Percentiles rank a stretch among this genome's conserved stretches.
phyloP scores from a whole-genome alignment of 1,140 invertebrate species.

The Drosophila tsacasi region DNA sequence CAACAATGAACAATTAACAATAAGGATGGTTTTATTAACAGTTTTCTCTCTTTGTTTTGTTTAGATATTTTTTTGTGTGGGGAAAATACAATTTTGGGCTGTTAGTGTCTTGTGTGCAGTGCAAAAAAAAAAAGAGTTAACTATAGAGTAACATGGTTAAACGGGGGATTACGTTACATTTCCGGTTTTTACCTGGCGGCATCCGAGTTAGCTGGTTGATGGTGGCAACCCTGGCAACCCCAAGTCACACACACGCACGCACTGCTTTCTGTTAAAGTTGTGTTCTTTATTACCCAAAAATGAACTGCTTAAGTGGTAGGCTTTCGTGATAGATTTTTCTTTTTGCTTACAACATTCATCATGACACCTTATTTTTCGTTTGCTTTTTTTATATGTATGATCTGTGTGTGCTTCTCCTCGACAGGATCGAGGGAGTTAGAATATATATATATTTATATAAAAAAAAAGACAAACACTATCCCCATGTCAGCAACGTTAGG shows the following conservation, averaged over 20 bases:
- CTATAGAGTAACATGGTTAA: slow-evolving; percentile 2
- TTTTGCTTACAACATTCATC: slow-evolving; percentile 72
- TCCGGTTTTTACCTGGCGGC: slow-evolving; percentile 41
- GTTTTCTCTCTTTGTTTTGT: slow-evolving; percentile 15
- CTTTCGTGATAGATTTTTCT: slow-evolving; percentile 32
- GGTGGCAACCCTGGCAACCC: slow-evolving; percentile 29
- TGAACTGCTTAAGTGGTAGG: slow-evolving; percentile 67
- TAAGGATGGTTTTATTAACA: slow-evolving; percentile 12
- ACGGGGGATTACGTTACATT: slow-evolving; percentile 12
- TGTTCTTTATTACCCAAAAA: slow-evolving; percentile 75
- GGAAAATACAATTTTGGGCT: slow-evolving; percentile 2
- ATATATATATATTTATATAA: slow-evolving; percentile 30
- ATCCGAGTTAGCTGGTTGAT: slow-evolving; percentile 7
- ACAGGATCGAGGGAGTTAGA: slow-evolving; percentile 6
- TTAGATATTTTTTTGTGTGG: background rate
- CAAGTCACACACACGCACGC: slow-evolving; percentile 45
- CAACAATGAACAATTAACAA: slow-evolving; percentile 37
- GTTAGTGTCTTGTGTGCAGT: slow-evolving; percentile 46
- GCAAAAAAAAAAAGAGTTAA: slow-evolving; percentile 1
- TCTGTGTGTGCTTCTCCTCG: slow-evolving; percentile 14
- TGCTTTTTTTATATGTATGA: slow-evolving; percentile 15
- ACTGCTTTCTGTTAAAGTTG: slow-evolving; percentile 61
- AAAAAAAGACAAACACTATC: slow-evolving; percentile 39
- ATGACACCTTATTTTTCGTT: slow-evolving; percentile 35
- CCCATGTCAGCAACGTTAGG: slow-evolving; percentile 73